Conservation (phyloP, 2,113 vertebrate genomes). For the Ptilonorhynchus violaceus region DNA sequence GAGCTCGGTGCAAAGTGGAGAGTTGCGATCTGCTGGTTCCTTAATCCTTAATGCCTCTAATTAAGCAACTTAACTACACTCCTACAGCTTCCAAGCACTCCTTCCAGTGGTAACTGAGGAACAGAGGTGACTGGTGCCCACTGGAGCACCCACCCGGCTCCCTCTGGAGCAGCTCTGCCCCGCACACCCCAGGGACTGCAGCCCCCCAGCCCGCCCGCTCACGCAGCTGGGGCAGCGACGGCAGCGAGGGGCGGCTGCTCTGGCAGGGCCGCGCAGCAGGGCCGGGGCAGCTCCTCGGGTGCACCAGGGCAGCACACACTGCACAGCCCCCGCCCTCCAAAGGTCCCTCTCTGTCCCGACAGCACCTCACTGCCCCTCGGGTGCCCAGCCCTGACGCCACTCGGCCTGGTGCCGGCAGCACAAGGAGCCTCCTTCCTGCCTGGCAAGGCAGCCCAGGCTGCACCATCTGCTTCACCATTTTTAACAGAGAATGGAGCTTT, state of each 20-base stretch:
- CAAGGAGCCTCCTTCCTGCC: not conserved
- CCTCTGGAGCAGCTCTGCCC: not conserved
- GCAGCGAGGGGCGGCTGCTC: not conserved
- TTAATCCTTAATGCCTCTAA: not conserved
- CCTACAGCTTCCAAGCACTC: not conserved
- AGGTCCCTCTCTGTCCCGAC: not conserved
- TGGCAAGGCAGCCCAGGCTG: not conserved
- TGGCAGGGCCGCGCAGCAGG: fast-evolving
- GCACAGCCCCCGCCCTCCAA: not conserved
- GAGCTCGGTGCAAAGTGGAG: not conserved
- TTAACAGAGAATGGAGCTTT: not conserved
- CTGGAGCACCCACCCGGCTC: fast-evolving
- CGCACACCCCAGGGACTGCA: not conserved
- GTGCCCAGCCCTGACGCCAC: not conserved
- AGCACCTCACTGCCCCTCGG: not conserved
- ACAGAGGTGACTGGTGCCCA: not conserved
- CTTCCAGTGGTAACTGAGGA: fast-evolving
- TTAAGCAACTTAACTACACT: not conserved
- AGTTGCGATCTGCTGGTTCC: not conserved
- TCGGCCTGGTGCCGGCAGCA: fast-evolving
- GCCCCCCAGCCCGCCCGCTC: not conserved
- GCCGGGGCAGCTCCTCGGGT: not conserved
- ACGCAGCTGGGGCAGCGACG: fast-evolving
- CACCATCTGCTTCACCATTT: not conserved
- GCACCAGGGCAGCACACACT: fast-evolving